Percentiles rank a stretch among this genome's conserved stretches.
These are phyloP conservation scores for Gephyroberyx darwinii DNA, from an alignment of 2,797 vertebrate species.

Conservation along the genomic window DNA sequence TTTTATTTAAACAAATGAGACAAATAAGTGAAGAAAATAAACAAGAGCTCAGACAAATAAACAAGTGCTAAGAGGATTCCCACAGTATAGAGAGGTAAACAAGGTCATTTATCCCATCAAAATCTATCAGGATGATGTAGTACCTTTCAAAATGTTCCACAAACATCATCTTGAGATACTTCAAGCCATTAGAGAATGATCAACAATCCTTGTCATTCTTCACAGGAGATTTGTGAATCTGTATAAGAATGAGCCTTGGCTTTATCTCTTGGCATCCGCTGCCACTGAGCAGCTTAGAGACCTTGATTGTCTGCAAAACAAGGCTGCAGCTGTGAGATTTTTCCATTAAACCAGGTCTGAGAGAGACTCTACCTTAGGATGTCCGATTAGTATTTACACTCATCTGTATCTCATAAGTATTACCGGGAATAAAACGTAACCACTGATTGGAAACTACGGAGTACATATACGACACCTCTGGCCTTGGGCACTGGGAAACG, in stretches of 20 bases:
- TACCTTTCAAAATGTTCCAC: constrained; percentile 27
- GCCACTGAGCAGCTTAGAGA: constrained; percentile 46
- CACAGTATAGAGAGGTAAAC: too few relatives aligned
- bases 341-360: constrained; percentile 14
- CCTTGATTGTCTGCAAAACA: constrained; percentile 82
- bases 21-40: too few relatives aligned
- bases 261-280: constrained; percentile 68
- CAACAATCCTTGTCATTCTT: constrained; percentile 46
- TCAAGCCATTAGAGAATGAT: constrained; percentile 24
- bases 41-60: too few relatives aligned
- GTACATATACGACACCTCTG: neutral
- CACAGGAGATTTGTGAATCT: constrained; percentile 39
- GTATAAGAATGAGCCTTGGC: constrained; percentile 49
- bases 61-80: too few relatives aligned
- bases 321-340: constrained; percentile 75
- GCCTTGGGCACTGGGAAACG: neutral
- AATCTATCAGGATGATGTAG: neutral
- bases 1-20: too few relatives aligned
- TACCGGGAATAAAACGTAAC: neutral
- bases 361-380: neutral
- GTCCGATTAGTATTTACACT: too few relatives aligned
- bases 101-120: neutral
- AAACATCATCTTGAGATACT: constrained; percentile 16
- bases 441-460: neutral
- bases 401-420: neutral